phyloP scores from a whole-genome alignment of 2,888 invertebrate species.

The Eupeodes luniger region DNA sequence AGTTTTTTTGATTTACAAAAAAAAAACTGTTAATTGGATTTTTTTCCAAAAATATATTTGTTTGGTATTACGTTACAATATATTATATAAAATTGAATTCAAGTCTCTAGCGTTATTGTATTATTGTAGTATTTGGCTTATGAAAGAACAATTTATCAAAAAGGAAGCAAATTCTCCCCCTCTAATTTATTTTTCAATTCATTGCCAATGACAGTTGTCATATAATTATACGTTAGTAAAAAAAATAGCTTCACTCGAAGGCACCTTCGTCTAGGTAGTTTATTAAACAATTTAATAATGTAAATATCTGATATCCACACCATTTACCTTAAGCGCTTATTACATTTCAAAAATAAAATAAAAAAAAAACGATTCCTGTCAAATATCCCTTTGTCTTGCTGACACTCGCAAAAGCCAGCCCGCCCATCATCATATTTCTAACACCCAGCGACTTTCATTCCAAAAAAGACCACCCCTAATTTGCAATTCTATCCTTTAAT shows the following conservation, averaged over 20 bases:
- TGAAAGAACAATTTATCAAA: too few species aligned
- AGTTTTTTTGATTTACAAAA: too few species aligned
- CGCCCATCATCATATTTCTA: slow-evolving; percentile 35
- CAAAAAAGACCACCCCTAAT: slow-evolving; percentile 49
- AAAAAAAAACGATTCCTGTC: slow-evolving; percentile 9
- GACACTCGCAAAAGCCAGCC: background rate
- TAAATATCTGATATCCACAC: background rate
- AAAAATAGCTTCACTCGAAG: background rate
- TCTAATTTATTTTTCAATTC: background rate
- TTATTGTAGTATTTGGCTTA: too few species aligned
- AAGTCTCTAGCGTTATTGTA: too few species aligned
- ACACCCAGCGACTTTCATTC: too few species aligned
- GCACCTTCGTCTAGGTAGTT: background rate
- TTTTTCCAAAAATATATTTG: too few species aligned
- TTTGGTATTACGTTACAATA: too few species aligned
- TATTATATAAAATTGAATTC: too few species aligned
- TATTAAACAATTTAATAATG: slow-evolving; percentile 11
- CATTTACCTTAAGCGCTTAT: slow-evolving; percentile 15
- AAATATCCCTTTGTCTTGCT: slow-evolving; percentile 2
- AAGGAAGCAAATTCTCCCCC: too few species aligned
- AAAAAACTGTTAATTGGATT: too few species aligned
- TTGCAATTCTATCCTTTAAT: slow-evolving; percentile 73
- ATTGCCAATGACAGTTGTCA: background rate
- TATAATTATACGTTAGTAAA: background rate
- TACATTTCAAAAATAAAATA: background rate